Evolutionary conservation across 2,888 invertebrate species (phyloP).

Genomic region (Gastracanthus pulcherrimus): DNA sequence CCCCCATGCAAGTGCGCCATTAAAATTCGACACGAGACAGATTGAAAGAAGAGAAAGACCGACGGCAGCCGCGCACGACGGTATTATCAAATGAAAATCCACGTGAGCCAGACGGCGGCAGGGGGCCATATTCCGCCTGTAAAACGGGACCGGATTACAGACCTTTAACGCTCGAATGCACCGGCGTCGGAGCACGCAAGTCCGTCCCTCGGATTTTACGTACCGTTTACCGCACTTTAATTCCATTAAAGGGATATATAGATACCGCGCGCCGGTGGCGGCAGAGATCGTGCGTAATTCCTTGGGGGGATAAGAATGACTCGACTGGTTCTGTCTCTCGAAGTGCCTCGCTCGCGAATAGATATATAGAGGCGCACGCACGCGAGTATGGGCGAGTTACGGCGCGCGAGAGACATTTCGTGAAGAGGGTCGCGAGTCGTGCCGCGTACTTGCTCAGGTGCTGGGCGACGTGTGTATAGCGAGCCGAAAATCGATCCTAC

Average conservation of each 20-base stretch:
- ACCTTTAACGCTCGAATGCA: constrained; percentile 55
- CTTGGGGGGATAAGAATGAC: constrained; percentile 58
- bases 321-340: constrained; percentile 24
- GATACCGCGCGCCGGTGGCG: constrained; percentile 50
- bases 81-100: background rate
- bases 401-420: constrained; percentile 13
- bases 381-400: constrained; percentile 30
- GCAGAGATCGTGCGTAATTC: constrained; percentile 55
- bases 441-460: background rate
- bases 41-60: background rate
- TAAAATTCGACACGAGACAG: background rate
- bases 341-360: constrained; percentile 22
- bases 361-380: background rate
- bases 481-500: constrained; percentile 30
- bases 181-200: constrained; percentile 41
- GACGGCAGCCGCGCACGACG: background rate
- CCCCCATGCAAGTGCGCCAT: background rate
- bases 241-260: constrained; percentile 62
- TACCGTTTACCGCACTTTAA: constrained; percentile 62
- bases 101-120: background rate
- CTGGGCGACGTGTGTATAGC: background rate
- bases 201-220: constrained; percentile 61
- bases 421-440: background rate
- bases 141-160: constrained; percentile 23
- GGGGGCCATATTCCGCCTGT: constrained; percentile 6